Conservation (phyloP, 2,113 vertebrate genomes). For the Monarcha castaneiventris region DNA sequence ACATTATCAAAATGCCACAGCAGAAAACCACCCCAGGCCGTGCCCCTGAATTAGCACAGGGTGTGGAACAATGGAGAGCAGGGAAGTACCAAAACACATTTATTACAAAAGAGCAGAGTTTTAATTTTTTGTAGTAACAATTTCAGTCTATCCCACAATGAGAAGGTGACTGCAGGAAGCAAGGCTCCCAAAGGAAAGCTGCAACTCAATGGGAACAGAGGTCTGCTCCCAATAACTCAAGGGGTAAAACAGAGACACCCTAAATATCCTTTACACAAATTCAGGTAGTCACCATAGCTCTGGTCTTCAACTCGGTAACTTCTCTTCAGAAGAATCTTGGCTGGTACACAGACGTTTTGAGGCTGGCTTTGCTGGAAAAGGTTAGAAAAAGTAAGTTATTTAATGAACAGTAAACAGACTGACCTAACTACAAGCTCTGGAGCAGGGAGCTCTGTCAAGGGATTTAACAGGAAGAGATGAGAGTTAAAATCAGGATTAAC, state of each 20-base stretch:
- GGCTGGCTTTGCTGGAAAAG: slow-evolving; percentile 77
- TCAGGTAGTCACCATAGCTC: neutral
- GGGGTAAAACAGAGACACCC: neutral
- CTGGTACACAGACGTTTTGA: slow-evolving; percentile 78
- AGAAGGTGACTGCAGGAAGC: neutral
- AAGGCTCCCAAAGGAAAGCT: neutral
- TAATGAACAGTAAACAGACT: neutral
- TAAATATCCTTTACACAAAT: neutral
- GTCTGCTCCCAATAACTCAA: neutral
- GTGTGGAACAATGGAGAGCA: neutral
- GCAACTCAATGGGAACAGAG: neutral
- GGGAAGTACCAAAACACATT: neutral
- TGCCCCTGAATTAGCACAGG: neutral
- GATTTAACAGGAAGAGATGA: neutral
- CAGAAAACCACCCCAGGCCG: neutral
- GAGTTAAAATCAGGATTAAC: neutral
- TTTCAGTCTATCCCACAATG: neutral
- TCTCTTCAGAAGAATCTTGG: slow-evolving; percentile 33
- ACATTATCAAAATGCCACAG: neutral
- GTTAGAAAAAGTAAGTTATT: slow-evolving; percentile 28
- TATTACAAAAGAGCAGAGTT: neutral
- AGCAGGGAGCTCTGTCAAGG: neutral
- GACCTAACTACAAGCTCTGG: neutral
- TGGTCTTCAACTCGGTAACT: neutral
- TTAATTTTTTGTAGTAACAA: neutral